These are phyloP conservation scores for Atta texana DNA, from an alignment of 1,140 invertebrate genomes.

Conservation along the genomic window DNA sequence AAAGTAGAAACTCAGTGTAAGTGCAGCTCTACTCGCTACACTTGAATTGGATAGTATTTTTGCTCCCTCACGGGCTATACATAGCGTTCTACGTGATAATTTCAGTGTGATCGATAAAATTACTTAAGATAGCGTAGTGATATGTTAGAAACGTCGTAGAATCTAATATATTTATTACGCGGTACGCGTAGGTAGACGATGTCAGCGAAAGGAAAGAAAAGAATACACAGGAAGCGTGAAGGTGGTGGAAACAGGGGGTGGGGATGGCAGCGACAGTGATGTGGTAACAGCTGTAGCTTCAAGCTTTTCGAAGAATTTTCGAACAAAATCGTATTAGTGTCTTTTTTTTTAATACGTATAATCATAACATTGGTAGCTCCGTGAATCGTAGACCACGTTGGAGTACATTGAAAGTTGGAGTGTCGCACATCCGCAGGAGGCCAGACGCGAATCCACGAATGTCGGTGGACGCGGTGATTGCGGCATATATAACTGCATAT, in stretches of 20 bases:
- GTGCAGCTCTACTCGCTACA: background rate
- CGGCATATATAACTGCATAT: too few relatives aligned
- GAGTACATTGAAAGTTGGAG: background rate
- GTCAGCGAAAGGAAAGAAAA: background rate
- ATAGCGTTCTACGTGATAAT: background rate
- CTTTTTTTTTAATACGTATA: background rate
- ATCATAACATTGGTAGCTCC: too few relatives aligned
- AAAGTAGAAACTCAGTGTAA: background rate
- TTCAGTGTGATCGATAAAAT: background rate
- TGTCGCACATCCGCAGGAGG: background rate
- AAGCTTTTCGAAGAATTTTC: background rate
- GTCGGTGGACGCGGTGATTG: background rate
- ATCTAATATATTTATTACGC: too few relatives aligned
- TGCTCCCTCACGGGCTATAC: background rate
- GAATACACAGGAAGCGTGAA: background rate
- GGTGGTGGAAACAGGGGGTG: background rate
- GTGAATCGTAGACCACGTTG: background rate
- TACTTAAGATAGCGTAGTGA: background rate
- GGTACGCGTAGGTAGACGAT: background rate
- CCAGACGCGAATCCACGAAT: background rate
- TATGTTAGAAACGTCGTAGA: background rate
- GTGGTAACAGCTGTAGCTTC: constrained; percentile 41
- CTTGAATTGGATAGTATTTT: background rate
- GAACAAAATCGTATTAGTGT: background rate
- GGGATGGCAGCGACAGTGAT: constrained; percentile 19